phyloP scores from a whole-genome alignment of 2,113 vertebrate genomes.

The Camelus dromedarius region DNA sequence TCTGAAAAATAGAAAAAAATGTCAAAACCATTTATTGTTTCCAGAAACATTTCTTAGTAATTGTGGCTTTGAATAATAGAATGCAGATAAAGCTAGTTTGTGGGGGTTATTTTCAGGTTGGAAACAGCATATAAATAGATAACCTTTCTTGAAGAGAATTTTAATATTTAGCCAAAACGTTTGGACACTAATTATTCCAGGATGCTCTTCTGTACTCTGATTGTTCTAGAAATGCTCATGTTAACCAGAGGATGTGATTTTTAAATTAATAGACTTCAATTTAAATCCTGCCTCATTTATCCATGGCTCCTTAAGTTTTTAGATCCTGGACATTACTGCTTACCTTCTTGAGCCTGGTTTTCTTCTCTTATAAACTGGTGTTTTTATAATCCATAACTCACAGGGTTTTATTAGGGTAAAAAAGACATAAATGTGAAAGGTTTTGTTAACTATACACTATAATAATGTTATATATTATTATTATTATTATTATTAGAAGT shows the following conservation, averaged over 20 bases:
- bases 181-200: background rate
- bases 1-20: conserved; percentile 33
- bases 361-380: background rate
- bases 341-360: background rate
- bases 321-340: background rate
- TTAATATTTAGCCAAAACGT: background rate
- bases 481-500: background rate
- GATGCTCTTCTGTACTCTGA: background rate
- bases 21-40: conserved; percentile 52
- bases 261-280: background rate
- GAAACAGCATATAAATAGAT: background rate
- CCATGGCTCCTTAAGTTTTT: background rate
- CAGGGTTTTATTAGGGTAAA: background rate
- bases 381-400: background rate
- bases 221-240: background rate
- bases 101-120: background rate
- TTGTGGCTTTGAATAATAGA: conserved; percentile 29
- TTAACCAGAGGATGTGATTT: background rate
- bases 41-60: conserved; percentile 32
- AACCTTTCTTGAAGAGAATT: background rate
- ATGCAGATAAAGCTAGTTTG: background rate
- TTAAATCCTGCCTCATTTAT: background rate
- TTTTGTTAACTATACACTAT: background rate
- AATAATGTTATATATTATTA: background rate
- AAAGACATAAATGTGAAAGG: background rate